A percentile compares a stretch with the other conserved stretches of the same genome.
Conservation (phyloP, 2,888 invertebrate genomes). For the Lasioglossum leucozonium region DNA sequence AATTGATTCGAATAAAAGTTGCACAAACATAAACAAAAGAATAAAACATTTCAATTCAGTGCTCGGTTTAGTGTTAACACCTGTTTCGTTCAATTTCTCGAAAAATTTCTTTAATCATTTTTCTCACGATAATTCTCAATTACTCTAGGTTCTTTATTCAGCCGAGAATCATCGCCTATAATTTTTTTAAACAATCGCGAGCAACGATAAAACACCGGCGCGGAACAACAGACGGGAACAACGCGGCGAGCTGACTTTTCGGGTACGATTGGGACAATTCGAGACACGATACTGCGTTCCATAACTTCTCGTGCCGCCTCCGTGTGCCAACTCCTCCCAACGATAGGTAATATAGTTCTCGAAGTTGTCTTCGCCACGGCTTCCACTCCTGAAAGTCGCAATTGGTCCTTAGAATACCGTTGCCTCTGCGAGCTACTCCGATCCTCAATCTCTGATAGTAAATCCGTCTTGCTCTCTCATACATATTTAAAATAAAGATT, state of each 20-base stretch:
- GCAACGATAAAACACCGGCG: not conserved
- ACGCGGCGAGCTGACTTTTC: not conserved
- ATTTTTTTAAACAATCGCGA: not conserved
- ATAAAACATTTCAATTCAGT: too few relatives aligned
- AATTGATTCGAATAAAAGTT: too few relatives aligned
- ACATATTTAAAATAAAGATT: constrained; percentile 6
- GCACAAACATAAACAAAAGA: too few relatives aligned
- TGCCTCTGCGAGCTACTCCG: not conserved
- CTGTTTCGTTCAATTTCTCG: too few relatives aligned
- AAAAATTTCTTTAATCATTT: too few relatives aligned
- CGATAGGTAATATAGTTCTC: constrained; percentile 6
- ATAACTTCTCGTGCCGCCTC: not conserved
- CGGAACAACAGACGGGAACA: not conserved
- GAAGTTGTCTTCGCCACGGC: not conserved
- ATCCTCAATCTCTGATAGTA: constrained; percentile 2
- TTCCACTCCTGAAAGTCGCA: not conserved
- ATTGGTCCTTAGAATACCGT: constrained; percentile 5
- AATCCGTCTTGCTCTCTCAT: not conserved
- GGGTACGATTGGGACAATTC: not conserved
- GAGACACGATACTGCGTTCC: not conserved
- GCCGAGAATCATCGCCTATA: too few relatives aligned
- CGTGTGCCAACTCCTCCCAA: not conserved
- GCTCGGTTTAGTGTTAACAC: too few relatives aligned
- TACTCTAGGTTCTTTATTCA: too few relatives aligned
- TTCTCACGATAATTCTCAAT: too few relatives aligned